Conservation (phyloP, 2,113 vertebrate species). For the Pomatostomus ruficeps region DNA sequence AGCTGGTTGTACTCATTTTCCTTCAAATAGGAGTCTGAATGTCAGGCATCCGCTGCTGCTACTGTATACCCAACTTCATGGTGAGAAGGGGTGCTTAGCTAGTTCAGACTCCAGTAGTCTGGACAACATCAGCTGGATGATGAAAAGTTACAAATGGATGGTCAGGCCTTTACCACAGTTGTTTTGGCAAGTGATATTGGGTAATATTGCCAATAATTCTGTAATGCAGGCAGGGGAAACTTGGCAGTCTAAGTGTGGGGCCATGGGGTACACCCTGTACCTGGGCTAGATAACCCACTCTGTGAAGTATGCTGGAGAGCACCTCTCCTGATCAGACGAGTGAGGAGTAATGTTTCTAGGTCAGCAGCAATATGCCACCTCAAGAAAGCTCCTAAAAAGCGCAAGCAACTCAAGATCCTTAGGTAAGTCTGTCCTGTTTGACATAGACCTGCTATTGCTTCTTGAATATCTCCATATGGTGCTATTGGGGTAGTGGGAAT, state of each 20-base stretch:
- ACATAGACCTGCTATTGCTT: not conserved
- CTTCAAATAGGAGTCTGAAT: not conserved
- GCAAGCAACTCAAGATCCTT: not conserved
- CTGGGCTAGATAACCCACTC: not conserved
- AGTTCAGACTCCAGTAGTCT: not conserved
- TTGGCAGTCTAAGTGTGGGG: not conserved
- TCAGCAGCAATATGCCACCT: not conserved
- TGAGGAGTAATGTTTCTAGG: not conserved
- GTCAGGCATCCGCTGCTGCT: not conserved
- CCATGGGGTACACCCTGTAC: not conserved
- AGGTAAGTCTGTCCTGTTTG: not conserved
- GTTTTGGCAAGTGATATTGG: fast-evolving
- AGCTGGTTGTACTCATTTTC: not conserved
- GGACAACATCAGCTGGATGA: not conserved
- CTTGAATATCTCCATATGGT: not conserved
- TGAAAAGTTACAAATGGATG: not conserved
- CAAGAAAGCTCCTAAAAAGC: not conserved
- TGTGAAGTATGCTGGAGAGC: not conserved
- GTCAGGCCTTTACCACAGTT: fast-evolving
- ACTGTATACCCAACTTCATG: not conserved
- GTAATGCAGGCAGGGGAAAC: not conserved
- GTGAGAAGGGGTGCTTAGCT: not conserved
- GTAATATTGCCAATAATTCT: not conserved
- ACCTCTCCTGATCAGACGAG: not conserved
- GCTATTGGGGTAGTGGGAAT: not conserved